These are phyloP conservation scores for Propsilocerus akamusi DNA, from an alignment of 1,140 invertebrate species.

Conservation along the genomic window DNA sequence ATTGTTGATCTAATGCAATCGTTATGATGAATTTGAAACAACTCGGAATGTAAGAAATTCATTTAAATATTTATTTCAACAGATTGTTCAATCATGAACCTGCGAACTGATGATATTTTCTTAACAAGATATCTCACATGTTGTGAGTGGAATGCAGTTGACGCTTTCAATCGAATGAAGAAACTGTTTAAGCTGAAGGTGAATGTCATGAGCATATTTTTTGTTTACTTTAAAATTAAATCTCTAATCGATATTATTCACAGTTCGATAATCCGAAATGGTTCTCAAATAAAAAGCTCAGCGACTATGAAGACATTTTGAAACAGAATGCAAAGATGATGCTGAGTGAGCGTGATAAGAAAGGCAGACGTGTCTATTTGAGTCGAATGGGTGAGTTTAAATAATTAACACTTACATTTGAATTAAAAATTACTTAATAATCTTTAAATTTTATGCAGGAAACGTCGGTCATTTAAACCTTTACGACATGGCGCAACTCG, in stretches of 20 bases:
- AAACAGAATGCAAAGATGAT: slow-evolving; percentile 14
- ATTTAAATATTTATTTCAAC: background rate
- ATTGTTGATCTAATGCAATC: no score
- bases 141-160: slow-evolving; percentile 14
- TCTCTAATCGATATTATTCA: slow-evolving; percentile 11
- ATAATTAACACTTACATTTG: background rate
- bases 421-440: background rate
- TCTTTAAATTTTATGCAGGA: background rate
- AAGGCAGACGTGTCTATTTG: slow-evolving; percentile 19
- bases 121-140: slow-evolving; percentile 15
- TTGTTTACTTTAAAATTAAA: background rate
- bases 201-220: background rate
- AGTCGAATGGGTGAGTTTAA: slow-evolving; percentile 16
- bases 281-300: slow-evolving; percentile 15
- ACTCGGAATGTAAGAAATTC: background rate
- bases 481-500: slow-evolving; percentile 11
- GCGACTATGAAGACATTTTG: slow-evolving; percentile 12
- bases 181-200: slow-evolving; percentile 2
- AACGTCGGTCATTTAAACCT: slow-evolving; percentile 3
- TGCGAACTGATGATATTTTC: slow-evolving; percentile 14
- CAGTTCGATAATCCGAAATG: slow-evolving; percentile 16
- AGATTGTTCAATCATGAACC: slow-evolving; percentile 7
- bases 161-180: slow-evolving; percentile 16
- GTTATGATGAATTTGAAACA: no score
- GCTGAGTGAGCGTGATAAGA: slow-evolving; percentile 14